Evolutionary conservation across 1,140 invertebrate species (phyloP).

Genomic region (Drosophila orosa): DNA sequence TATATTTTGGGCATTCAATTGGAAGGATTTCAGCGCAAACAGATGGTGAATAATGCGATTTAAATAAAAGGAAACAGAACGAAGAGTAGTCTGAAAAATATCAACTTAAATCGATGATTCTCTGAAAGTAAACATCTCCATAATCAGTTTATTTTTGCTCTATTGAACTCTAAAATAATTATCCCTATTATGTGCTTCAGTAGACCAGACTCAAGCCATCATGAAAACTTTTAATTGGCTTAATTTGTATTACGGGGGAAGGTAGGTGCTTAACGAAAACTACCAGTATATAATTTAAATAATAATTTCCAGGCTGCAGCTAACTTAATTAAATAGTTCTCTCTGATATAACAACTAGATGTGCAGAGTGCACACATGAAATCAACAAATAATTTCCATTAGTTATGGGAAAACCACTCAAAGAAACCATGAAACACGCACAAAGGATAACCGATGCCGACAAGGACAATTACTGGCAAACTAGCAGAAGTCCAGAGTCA

Average conservation of each 20-base stretch:
- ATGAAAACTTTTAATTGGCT: neutral
- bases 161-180: constrained; percentile 7
- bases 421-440: constrained; percentile 4
- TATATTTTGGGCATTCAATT: constrained; percentile 42
- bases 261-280: neutral
- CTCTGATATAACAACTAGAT: neutral
- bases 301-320: neutral
- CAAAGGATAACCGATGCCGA: constrained; percentile 1
- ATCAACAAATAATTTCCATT: constrained; percentile 26
- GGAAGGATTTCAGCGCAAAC: constrained; percentile 36
- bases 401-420: constrained; percentile 24
- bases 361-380: neutral
- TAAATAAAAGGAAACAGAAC: constrained; percentile 16
- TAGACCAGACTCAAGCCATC: neutral
- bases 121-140: neutral
- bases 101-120: neutral
- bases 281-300: neutral
- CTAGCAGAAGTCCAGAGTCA: constrained; percentile 5
- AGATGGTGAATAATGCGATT: constrained; percentile 45
- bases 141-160: neutral
- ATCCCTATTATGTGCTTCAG: neutral
- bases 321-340: constrained; percentile 15
- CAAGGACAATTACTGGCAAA: constrained; percentile 21
- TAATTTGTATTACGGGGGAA: neutral
- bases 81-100: neutral